Percentiles rank a stretch among this genome's conserved stretches.
Evolutionary conservation across 2,113 vertebrate species (phyloP).

Genomic region (Bufo gargarizans): DNA sequence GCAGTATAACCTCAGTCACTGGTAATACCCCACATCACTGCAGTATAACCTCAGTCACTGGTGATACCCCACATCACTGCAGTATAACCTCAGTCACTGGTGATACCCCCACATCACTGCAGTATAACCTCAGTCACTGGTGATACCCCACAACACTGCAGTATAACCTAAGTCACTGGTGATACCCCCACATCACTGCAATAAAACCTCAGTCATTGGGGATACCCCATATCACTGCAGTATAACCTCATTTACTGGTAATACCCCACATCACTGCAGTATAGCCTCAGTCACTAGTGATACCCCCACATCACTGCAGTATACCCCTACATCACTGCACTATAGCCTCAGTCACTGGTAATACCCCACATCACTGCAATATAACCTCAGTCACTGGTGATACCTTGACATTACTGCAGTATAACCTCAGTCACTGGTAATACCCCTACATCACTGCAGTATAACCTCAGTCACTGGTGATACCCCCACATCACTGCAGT

Average conservation of each 20-base stretch:
- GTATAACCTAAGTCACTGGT: not conserved
- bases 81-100: not conserved
- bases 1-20: not conserved
- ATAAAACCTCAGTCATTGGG: not conserved
- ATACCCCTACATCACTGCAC: no score
- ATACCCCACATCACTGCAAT: no score
- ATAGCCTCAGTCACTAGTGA: not conserved
- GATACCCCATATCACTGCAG: not conserved
- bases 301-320: no score
- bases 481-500: no score
- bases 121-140: not conserved
- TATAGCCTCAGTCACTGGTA: no score
- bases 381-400: no score
- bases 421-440: no score
- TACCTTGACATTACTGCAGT: no score
- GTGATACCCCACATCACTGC: not conserved
- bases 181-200: not conserved
- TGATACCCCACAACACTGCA: not conserved
- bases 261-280: not conserved
- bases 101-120: not conserved
- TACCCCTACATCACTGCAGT: no score
- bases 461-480: no score
- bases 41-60: not conserved
- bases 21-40: not conserved
- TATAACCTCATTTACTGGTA: not conserved